A percentile compares a stretch with the other conserved stretches of the same genome.
phyloP scores from a whole-genome alignment of 1,140 invertebrate genomes.

The Eciton burchellii region DNA sequence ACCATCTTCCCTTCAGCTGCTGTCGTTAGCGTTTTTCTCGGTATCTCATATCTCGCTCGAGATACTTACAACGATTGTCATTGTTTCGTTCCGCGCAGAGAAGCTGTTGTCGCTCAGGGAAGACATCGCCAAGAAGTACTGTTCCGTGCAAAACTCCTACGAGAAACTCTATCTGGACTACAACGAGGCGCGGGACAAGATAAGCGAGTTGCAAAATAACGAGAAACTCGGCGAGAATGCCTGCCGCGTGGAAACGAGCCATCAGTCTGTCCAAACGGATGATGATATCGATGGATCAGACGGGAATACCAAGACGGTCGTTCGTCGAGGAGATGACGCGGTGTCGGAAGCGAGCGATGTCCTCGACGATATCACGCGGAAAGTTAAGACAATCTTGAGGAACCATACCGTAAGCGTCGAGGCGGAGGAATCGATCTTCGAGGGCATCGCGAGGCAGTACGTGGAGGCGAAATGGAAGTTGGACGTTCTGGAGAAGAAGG shows the following conservation, averaged over 20 bases:
- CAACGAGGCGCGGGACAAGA: constrained; percentile 77
- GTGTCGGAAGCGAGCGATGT: background rate
- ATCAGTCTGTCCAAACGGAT: constrained; percentile 37
- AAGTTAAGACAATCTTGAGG: constrained; percentile 79
- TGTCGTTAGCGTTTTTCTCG: background rate
- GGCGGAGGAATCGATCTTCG: constrained; percentile 76
- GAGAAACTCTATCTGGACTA: constrained; percentile 82
- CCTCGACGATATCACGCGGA: constrained; percentile 69
- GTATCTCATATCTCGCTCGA: no score
- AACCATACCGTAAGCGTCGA: constrained; percentile 68
- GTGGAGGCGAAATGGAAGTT: constrained; percentile 82
- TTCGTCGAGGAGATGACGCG: background rate
- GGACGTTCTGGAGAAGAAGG: constrained; percentile 81
- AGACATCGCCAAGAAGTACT: constrained; percentile 87
- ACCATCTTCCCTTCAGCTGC: background rate
- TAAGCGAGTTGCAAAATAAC: constrained; percentile 61
- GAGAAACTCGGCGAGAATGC: constrained; percentile 17
- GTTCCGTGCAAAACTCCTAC: constrained; percentile 81
- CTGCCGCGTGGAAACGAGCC: constrained; percentile 29
- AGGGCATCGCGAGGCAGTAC: constrained; percentile 78
- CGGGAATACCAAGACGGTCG: constrained; percentile 62
- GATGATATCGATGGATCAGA: constrained; percentile 43
- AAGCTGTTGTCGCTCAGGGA: constrained; percentile 88
- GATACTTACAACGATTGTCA: no score
- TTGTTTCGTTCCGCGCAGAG: constrained; percentile 78